Conservation (phyloP, 2,888 invertebrate genomes). For the Sicus ferrugineus region DNA sequence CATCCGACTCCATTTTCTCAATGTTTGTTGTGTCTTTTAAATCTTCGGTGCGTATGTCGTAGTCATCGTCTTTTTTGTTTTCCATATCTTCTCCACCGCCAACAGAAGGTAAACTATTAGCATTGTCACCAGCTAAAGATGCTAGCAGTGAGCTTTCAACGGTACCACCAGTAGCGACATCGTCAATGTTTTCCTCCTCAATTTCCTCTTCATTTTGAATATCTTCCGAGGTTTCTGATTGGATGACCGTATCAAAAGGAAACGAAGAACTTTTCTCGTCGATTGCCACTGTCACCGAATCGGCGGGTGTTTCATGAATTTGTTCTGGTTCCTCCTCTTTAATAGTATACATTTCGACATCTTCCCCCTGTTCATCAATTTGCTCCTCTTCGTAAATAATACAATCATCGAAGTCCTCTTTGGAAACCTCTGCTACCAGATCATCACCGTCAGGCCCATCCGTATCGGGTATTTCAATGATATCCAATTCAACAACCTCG, state of each 20-base stretch:
- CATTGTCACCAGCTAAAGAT: constrained; percentile 63
- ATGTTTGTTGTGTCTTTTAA: constrained; percentile 46
- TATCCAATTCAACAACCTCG: constrained; percentile 32
- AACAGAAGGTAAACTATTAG: constrained; percentile 63
- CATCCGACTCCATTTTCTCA: constrained; percentile 53
- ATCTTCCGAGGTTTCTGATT: constrained; percentile 63
- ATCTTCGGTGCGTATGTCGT: constrained; percentile 48
- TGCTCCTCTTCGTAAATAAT: constrained; percentile 44
- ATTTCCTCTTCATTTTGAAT: constrained; percentile 44
- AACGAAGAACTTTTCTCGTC: constrained; percentile 65
- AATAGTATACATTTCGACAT: constrained; percentile 51
- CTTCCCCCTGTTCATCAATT: constrained; percentile 47
- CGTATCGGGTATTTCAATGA: constrained; percentile 36
- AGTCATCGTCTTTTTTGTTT: constrained; percentile 51
- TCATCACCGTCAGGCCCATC: constrained; percentile 30
- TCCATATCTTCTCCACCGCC: constrained; percentile 57
- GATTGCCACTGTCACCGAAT: constrained; percentile 45
- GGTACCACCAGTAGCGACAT: constrained; percentile 51
- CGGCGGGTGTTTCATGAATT: constrained; percentile 35
- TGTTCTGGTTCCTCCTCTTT: constrained; percentile 43
- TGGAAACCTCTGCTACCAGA: constrained; percentile 37
- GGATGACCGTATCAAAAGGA: constrained; percentile 58
- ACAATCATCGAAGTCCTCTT: constrained; percentile 43
- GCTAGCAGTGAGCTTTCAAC: constrained; percentile 62
- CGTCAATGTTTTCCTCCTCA: constrained; percentile 50